phyloP scores from a whole-genome alignment of 2,888 invertebrate genomes.

The Tipula confusa region DNA sequence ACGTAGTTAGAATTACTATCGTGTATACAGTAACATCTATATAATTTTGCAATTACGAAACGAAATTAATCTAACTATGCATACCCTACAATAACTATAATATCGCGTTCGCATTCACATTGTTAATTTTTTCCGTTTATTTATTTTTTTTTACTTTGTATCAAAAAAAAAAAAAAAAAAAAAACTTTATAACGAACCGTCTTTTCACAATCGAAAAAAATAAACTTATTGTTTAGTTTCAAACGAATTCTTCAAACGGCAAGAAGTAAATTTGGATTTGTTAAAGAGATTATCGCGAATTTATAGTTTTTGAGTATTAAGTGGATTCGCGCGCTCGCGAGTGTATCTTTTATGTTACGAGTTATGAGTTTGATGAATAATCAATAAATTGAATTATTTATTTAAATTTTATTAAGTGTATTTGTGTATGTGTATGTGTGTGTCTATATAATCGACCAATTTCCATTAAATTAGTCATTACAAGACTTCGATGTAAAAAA shows the following conservation, averaged over 20 bases:
- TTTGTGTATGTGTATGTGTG: neutral
- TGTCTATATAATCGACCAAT: neutral
- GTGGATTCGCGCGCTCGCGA: conserved; percentile 3
- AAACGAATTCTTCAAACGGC: conserved; percentile 20
- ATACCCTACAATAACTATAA: neutral
- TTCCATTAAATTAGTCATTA: conserved; percentile 12
- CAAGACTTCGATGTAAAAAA: neutral
- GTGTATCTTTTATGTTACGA: neutral
- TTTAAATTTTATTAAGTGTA: neutral
- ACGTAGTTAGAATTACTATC: too few species aligned
- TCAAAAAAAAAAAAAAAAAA: too few species aligned
- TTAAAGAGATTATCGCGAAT: neutral
- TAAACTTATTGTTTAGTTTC: neutral
- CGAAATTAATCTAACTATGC: too few species aligned
- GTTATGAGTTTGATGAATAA: neutral
- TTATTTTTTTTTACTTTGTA: neutral
- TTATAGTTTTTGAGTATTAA: neutral
- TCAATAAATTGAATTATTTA: neutral
- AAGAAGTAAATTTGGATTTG: neutral
- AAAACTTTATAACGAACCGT: neutral
- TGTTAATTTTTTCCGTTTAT: conserved; percentile 3
- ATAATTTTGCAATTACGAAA: too few species aligned
- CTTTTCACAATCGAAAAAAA: neutral
- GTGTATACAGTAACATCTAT: too few species aligned
- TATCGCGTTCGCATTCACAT: neutral